phyloP scores from a whole-genome alignment of 2,888 invertebrate species.

The Camptogramma bilineatum region DNA sequence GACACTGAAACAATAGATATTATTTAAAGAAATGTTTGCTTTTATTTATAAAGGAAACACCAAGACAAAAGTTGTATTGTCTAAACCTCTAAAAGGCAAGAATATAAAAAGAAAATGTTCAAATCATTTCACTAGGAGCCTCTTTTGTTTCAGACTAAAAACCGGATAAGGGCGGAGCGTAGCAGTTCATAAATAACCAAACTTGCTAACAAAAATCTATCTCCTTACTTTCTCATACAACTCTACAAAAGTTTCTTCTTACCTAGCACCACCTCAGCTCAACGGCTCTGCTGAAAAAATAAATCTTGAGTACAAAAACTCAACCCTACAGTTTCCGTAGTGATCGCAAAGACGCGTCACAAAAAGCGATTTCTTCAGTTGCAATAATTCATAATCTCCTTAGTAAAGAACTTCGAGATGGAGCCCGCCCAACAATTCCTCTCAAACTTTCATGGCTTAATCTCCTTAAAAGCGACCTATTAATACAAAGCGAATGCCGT shows the following conservation, averaged over 20 bases:
- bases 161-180: neutral
- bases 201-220: constrained; percentile 23
- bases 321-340: constrained; percentile 39
- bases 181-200: constrained; percentile 18
- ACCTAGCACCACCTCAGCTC: constrained; percentile 4
- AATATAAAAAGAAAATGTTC: neutral
- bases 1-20: constrained; percentile 69
- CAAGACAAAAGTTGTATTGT: too few relatives aligned
- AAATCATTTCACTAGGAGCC: neutral
- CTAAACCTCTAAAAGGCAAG: neutral
- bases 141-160: neutral
- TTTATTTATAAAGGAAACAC: neutral
- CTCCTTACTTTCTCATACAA: constrained; percentile 11
- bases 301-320: constrained; percentile 30
- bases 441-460: constrained; percentile 62
- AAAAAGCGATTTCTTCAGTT: constrained; percentile 48
- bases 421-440: constrained; percentile 51
- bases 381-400: constrained; percentile 61
- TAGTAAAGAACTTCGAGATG: constrained; percentile 52
- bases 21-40: neutral
- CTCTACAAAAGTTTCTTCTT: constrained; percentile 10
- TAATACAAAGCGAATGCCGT: constrained; percentile 55
- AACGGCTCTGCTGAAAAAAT: constrained; percentile 13
- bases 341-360: constrained; percentile 46
- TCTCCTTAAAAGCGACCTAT: constrained; percentile 59